Evolutionary conservation across 2,797 vertebrate species (phyloP).

Genomic region (Bufotes viridis): DNA sequence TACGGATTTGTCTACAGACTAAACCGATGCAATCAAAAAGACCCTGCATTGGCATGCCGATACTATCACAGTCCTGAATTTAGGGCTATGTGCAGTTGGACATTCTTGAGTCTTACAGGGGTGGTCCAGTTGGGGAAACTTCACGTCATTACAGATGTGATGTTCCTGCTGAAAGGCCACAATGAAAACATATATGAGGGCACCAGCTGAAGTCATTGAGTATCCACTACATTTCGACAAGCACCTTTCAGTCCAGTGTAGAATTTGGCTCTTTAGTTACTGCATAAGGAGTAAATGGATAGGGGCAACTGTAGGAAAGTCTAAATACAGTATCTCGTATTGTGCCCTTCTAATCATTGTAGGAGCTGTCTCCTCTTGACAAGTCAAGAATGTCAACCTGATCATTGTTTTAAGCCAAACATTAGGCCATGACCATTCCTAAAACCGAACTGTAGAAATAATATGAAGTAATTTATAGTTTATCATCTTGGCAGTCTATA

Average conservation of each 20-base stretch:
- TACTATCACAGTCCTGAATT: neutral
- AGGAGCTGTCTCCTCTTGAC: neutral
- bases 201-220: neutral
- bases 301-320: neutral
- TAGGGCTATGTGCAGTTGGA: neutral
- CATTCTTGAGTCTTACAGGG: neutral
- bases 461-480: neutral
- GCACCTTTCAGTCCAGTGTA: neutral
- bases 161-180: neutral
- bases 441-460: neutral
- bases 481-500: neutral
- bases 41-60: too few species aligned
- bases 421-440: neutral
- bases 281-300: neutral
- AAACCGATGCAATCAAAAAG: neutral
- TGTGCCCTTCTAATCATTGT: neutral
- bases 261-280: neutral
- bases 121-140: neutral
- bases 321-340: neutral
- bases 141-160: neutral
- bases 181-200: too few species aligned
- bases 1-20: neutral
- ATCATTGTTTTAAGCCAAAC: neutral
- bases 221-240: neutral
- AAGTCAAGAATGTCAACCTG: neutral